Conservation (phyloP, 2,797 vertebrate species). For the Amblyopsis hoosieri region DNA sequence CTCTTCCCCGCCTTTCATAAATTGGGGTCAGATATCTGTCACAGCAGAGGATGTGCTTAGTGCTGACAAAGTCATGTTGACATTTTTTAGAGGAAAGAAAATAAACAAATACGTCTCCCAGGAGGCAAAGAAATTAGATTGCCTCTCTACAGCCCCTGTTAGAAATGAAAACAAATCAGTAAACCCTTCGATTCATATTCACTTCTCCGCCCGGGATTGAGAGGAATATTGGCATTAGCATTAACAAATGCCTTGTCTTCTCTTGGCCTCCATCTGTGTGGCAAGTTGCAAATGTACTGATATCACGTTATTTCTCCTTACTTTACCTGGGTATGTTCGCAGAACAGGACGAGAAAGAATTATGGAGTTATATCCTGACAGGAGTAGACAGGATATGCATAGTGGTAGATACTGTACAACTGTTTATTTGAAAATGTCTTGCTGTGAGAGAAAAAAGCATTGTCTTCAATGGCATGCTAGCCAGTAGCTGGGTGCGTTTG, state of each 20-base stretch:
- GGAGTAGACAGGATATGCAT: constrained; percentile 21
- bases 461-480: constrained; percentile 22
- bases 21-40: constrained; percentile 78
- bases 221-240: constrained; percentile 61
- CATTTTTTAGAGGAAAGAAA: constrained; percentile 64
- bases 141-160: constrained; percentile 63
- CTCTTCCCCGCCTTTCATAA: constrained; percentile 62
- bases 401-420: constrained; percentile 5
- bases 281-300: constrained; percentile 40
- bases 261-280: constrained; percentile 17
- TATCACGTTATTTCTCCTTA: constrained; percentile 30
- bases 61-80: constrained; percentile 72
- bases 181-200: constrained; percentile 49
- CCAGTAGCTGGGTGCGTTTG: constrained; percentile 29
- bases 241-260: constrained; percentile 55
- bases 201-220: constrained; percentile 49
- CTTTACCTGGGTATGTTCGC: constrained; percentile 36
- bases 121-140: constrained; percentile 70
- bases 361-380: constrained; percentile 47
- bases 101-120: constrained; percentile 42
- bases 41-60: constrained; percentile 62
- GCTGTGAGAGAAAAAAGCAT: constrained; percentile 31
- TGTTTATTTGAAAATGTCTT: constrained; percentile 63
- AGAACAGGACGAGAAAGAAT: constrained; percentile 46
- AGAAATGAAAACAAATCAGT: constrained; percentile 69